Evolutionary conservation across 2,797 vertebrate species (phyloP), one percentile per base, ranked within the genome.

Genomic region (Muscicapa comitata): DNA sequence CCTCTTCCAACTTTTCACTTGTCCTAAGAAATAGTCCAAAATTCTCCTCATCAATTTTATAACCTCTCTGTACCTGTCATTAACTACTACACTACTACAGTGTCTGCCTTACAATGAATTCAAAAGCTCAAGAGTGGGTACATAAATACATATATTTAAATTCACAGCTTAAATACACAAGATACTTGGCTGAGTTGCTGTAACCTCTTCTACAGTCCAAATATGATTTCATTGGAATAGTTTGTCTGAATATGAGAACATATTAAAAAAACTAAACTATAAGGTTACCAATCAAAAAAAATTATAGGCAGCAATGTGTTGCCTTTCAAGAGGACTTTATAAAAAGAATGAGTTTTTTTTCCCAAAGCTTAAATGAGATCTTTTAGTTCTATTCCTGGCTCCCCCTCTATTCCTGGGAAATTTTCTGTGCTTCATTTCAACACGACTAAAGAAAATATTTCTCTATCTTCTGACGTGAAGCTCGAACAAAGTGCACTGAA

Each of bases 381-480:
- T 48, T 43, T 88, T 42, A 68, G 43, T 62, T 91, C 38, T 93
- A 74, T 86, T 93, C 42, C 57, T 77, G 43, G 40, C 53, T 84
- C 28, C 40, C 16, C 13, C 33, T 35, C 40, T 50, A 50, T 37
- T 86, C 68, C 70, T 67, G 35, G n/a, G 78, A 84, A 87, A 66
- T 53, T 38, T 79, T 88, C 53, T 83, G 53, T 62, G 26, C 19
- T 70, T 67, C 37, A 51, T 66, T 77, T 84, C 47, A 88, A 86
- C 45, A 45, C 13, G 15, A 28, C 26, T 86, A 58, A 83, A 86
- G 50, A 87, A 93, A 90, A 82, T 61, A 91, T 61, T 87, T 81
- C 50, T 43, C 25, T 71, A 0, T 75, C 28, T 93, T 84, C 31
- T 91, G 53, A 74, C 5, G 2, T 38, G 24, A 80, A 57, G 21